These are phyloP conservation scores for Lepidurus apus DNA, from an alignment of 1,140 invertebrate species.

Conservation along the genomic window DNA sequence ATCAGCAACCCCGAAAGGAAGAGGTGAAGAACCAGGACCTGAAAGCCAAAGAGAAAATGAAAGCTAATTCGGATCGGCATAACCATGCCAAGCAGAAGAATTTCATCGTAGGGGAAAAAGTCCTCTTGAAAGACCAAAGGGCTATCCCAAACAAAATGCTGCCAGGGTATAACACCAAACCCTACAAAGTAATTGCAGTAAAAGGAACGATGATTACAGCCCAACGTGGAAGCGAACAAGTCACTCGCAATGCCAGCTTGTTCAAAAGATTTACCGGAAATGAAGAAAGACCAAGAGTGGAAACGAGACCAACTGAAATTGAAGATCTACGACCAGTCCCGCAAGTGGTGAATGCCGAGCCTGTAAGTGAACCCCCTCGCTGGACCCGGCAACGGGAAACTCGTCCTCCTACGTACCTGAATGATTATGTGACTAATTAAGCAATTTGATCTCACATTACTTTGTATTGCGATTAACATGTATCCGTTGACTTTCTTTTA, in stretches of 20 bases:
- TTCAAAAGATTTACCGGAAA: conserved; percentile 21
- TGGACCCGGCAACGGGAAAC: background rate
- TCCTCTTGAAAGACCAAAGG: background rate
- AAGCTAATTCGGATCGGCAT: background rate
- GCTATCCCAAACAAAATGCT: conserved; percentile 23
- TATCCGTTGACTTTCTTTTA: background rate
- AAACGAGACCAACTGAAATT: background rate
- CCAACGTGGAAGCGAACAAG: background rate
- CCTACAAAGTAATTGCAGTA: conserved; percentile 1
- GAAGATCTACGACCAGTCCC: no score
- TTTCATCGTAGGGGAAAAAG: background rate
- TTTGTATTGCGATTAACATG: background rate
- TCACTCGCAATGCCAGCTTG: conserved; percentile 19
- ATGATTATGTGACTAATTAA: conserved; percentile 7
- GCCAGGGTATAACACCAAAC: conserved; percentile 21
- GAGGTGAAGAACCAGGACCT: background rate
- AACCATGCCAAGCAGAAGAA: background rate
- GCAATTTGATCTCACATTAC: background rate
- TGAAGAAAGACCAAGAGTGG: background rate
- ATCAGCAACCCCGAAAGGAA: background rate
- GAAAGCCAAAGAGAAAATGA: background rate
- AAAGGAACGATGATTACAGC: conserved; percentile 29
- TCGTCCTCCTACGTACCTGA: background rate
- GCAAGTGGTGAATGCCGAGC: no score
- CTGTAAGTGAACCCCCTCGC: no score